A percentile compares a stretch with the other conserved stretches of the same genome.
These are phyloP conservation scores for Sphaerophoria taeniata DNA, from an alignment of 2,888 invertebrate species.

Conservation along the genomic window DNA sequence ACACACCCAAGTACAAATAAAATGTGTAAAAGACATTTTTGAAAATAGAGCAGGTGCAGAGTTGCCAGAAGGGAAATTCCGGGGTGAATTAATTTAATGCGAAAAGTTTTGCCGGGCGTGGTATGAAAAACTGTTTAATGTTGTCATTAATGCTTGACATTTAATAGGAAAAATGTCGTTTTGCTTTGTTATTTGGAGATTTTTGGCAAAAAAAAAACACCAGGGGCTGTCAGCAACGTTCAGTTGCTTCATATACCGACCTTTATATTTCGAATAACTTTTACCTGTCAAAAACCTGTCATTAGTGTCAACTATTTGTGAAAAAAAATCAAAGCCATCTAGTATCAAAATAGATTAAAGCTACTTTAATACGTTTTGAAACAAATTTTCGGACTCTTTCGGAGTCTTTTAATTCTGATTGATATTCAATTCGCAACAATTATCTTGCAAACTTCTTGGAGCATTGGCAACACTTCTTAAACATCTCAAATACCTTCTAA, in stretches of 20 bases:
- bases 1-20: slow-evolving; percentile 5
- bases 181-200: not conserved
- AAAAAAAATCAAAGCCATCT: too few relatives aligned
- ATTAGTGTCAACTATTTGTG: too few relatives aligned
- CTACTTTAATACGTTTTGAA: too few relatives aligned
- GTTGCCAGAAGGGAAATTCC: slow-evolving; percentile 60
- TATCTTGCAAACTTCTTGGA: not conserved
- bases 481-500: slow-evolving; percentile 3
- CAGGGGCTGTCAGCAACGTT: too few relatives aligned
- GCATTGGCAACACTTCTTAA: slow-evolving; percentile 8
- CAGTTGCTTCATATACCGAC: too few relatives aligned
- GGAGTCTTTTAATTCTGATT: too few relatives aligned
- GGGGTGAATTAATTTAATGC: slow-evolving; percentile 61
- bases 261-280: too few relatives aligned
- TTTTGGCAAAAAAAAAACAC: too few relatives aligned
- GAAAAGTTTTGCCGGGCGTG: slow-evolving; percentile 43
- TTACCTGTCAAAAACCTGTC: too few relatives aligned
- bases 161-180: not conserved
- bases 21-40: slow-evolving; percentile 6
- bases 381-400: too few relatives aligned
- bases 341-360: too few relatives aligned
- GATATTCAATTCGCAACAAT: too few relatives aligned
- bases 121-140: slow-evolving; percentile 11
- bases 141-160: not conserved
- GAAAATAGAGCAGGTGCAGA: slow-evolving; percentile 68